Evolutionary conservation across 1,140 invertebrate genomes (phyloP), one percentile per base, ranked within the genome.

Genomic region (Calephelis virginiensis): DNA sequence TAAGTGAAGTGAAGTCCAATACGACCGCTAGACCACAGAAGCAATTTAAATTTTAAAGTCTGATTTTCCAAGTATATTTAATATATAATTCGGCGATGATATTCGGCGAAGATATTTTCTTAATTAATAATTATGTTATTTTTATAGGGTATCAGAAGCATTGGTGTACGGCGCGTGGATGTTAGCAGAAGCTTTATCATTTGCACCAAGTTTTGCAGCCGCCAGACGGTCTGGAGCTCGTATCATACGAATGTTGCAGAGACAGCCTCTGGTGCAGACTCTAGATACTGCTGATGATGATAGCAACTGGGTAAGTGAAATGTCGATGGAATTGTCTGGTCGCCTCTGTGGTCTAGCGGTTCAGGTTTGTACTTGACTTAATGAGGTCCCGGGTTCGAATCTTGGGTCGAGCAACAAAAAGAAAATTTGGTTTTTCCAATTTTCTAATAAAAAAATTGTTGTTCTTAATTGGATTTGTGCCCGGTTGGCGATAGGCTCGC

Each of bases 81-180:
- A 43, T 43, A 43, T 8, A 9, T 9, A 1, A 53, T 9, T 28
- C 0, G 14, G 8, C 28, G 14, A 13, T 28, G 28, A 28, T 28
- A 53, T 9, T 28, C 0, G 14, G 8, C 28, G 14, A 13, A 1
- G 28, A 28, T 28, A 28, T 28, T 28, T 28, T 28, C 28, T 28
- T 1, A 28, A 9, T 9, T 43, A 37, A 10, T 14, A 5, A 9
- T 63, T 14, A 17, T 59, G 8, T 40, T 12, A 40, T 53, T 14
- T 4, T 65, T 61, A 0, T 71, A 97, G 96, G 75, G 96, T 98
- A 14, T 96, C 96, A 0, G 95, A 97, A 81, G 94, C 96, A 0
- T 86, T 98, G 11, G 95, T 98, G 63, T 96, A 97, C 85, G 97
- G 97, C 6, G 96, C 96, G 0, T 96, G 96, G 94, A 96, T 97